Percentiles rank a stretch among this genome's conserved stretches.
phyloP scores from a whole-genome alignment of 2,113 vertebrate genomes.

The Podiceps cristatus region DNA sequence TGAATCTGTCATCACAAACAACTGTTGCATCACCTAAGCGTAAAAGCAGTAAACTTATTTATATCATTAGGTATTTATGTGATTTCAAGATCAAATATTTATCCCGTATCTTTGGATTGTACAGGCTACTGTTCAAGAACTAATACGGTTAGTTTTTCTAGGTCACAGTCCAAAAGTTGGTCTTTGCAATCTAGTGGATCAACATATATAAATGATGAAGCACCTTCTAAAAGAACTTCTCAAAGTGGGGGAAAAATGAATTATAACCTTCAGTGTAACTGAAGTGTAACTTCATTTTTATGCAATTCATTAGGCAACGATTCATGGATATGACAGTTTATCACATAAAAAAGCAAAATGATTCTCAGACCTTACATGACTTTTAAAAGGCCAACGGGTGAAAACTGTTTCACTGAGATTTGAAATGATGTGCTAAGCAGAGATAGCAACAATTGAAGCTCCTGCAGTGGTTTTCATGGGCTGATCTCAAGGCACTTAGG shows the following conservation, averaged over 20 bases:
- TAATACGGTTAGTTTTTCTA: background rate
- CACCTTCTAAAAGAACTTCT: background rate
- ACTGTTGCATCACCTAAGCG: background rate
- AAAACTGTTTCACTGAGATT: conserved; percentile 1
- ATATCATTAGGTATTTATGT: background rate
- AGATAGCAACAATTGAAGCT: conserved; percentile 8
- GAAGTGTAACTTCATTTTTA: background rate
- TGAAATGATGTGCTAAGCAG: background rate
- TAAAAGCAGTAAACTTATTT: background rate
- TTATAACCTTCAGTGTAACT: background rate
- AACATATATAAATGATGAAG: background rate
- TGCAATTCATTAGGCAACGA: background rate
- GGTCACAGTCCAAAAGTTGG: background rate
- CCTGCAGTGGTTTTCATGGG: background rate
- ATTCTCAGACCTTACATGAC: background rate
- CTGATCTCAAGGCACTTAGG: background rate
- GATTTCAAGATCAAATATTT: conserved; percentile 1
- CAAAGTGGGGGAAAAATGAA: background rate
- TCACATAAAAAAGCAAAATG: background rate
- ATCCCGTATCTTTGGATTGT: background rate
- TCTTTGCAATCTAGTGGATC: background rate
- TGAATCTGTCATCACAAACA: background rate
- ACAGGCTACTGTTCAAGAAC: background rate
- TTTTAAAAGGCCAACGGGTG: background rate
- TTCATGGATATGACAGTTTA: background rate